A percentile compares a stretch with the other conserved stretches of the same genome.
These are phyloP conservation scores for Tiaroga cobitis DNA, from an alignment of 2,797 vertebrate genomes.

Conservation along the genomic window DNA sequence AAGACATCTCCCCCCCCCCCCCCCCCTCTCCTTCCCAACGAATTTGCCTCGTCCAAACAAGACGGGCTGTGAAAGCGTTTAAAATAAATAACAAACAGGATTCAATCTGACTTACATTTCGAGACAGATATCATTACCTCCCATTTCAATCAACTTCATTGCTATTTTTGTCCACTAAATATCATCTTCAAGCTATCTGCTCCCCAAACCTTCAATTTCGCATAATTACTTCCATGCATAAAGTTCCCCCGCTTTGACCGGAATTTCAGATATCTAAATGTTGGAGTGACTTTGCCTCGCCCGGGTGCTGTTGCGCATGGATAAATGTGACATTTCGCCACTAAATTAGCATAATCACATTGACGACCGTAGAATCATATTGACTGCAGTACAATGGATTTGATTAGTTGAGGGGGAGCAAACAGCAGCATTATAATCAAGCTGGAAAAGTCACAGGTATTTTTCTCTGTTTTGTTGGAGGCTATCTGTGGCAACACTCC, in stretches of 20 bases:
- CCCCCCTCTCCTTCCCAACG: background rate
- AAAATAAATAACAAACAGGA: slow-evolving; percentile 37
- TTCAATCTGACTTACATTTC: slow-evolving; percentile 50
- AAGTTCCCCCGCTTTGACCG: slow-evolving; percentile 70
- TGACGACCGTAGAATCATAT: slow-evolving; percentile 75
- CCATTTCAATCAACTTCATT: slow-evolving; percentile 76
- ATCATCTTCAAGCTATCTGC: slow-evolving; percentile 70
- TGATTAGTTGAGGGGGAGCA: slow-evolving; percentile 77
- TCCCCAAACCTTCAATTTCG: slow-evolving; percentile 76
- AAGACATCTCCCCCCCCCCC: slow-evolving; percentile 10
- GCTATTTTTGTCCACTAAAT: slow-evolving; percentile 72
- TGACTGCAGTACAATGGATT: slow-evolving; percentile 76
- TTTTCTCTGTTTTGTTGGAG: slow-evolving; percentile 62
- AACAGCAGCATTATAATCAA: slow-evolving; percentile 74
- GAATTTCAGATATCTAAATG: slow-evolving; percentile 78
- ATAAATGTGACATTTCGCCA: slow-evolving; percentile 79
- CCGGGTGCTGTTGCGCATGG: slow-evolving; percentile 65
- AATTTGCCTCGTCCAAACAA: slow-evolving; percentile 32
- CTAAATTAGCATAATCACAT: slow-evolving; percentile 80
- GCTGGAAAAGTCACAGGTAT: slow-evolving; percentile 65
- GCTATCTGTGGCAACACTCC: slow-evolving; percentile 55
- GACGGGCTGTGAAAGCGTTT: slow-evolving; percentile 39
- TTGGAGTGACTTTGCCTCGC: slow-evolving; percentile 64
- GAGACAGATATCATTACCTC: slow-evolving; percentile 71
- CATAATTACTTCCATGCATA: slow-evolving; percentile 74